Percentiles rank a stretch among this genome's conserved stretches.
These are phyloP conservation scores for Camelus dromedarius DNA, from an alignment of 2,113 vertebrate species.

Conservation along the genomic window DNA sequence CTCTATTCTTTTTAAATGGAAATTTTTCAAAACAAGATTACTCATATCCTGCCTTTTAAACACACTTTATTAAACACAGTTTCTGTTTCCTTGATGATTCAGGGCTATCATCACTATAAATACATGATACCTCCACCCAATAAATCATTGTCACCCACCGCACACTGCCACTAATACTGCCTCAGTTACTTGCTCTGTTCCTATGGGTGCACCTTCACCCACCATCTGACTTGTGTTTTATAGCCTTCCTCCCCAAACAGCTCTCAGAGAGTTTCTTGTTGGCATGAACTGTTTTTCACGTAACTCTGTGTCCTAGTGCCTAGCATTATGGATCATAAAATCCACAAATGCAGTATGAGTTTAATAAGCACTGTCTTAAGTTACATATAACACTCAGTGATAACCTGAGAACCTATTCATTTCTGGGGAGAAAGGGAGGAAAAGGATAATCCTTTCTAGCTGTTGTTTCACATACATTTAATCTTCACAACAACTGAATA, in stretches of 20 bases:
- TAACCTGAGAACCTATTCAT: not conserved
- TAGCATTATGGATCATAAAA: not conserved
- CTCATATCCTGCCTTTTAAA: conserved; percentile 48
- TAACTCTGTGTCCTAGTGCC: not conserved
- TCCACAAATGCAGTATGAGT: not conserved
- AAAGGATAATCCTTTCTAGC: not conserved
- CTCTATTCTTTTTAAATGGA: conserved; percentile 51
- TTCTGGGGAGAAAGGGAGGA: not conserved
- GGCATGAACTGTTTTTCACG: not conserved
- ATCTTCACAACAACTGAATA: not conserved
- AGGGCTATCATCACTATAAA: not conserved
- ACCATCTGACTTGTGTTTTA: not conserved
- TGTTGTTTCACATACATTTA: not conserved
- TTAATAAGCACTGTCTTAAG: not conserved
- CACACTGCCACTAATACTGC: too few relatives aligned
- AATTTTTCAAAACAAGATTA: conserved; percentile 31
- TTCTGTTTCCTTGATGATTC: conserved; percentile 25
- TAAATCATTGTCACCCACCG: not conserved
- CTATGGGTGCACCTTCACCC: not conserved
- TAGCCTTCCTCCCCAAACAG: not conserved
- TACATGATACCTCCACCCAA: not conserved
- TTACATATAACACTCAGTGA: not conserved
- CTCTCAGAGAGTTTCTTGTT: not conserved
- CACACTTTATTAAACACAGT: conserved; percentile 31
- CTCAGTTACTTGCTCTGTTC: not conserved